A percentile compares a stretch with the other conserved stretches of the same genome.
phyloP scores from a whole-genome alignment of 35 echinoderm and acorn worm genomes.

The Ophioderma brevispina region DNA sequence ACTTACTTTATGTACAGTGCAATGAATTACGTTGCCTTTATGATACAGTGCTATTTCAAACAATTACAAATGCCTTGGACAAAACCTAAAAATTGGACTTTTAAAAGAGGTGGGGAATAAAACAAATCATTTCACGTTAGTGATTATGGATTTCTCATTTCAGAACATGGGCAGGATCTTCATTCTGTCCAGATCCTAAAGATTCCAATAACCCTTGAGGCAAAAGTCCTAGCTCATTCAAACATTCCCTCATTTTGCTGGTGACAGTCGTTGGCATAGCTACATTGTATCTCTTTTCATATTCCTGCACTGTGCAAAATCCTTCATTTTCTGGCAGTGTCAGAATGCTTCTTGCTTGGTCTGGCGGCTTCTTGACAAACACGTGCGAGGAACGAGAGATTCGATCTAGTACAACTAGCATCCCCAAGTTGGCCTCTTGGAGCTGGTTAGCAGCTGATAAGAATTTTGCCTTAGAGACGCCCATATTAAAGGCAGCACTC shows the following conservation, averaged over 20 bases:
- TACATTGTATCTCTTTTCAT: not conserved
- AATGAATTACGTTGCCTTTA: no score
- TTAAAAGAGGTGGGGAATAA: no score
- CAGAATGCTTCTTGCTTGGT: not conserved
- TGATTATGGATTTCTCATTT: no score
- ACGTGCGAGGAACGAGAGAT: not conserved
- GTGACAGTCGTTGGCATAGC: not conserved
- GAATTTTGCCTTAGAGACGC: not conserved
- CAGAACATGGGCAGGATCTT: no score
- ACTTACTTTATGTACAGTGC: no score
- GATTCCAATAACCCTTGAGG: not conserved
- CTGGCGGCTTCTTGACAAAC: not conserved
- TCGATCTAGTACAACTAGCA: not conserved
- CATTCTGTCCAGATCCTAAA: no score
- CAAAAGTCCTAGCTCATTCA: not conserved
- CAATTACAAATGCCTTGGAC: no score
- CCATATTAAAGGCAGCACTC: not conserved
- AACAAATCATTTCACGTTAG: no score
- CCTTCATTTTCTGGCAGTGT: not conserved
- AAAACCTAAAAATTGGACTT: no score
- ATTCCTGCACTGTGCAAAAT: not conserved
- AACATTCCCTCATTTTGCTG: not conserved
- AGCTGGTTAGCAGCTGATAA: not conserved
- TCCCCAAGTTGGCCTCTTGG: not conserved
- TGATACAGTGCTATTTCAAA: no score